phyloP scores from a whole-genome alignment of 2,888 invertebrate genomes.

The Cerastis leucographa region DNA sequence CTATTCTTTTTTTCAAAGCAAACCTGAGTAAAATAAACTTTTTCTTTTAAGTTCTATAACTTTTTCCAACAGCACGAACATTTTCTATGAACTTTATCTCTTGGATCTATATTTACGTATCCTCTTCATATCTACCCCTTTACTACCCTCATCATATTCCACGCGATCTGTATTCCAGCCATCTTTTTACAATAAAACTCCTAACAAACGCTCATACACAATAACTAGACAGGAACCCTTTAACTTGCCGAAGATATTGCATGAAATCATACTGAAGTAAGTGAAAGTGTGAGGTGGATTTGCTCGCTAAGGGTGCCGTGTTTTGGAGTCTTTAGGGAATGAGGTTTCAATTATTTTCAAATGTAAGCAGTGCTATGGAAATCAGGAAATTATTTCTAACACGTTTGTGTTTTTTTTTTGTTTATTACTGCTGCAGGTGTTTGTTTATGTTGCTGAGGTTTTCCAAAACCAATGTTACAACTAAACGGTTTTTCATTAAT shows the following conservation, averaged over 20 bases:
- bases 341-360: conserved; percentile 1
- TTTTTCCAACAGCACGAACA: neutral
- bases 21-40: neutral
- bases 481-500: neutral
- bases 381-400: neutral
- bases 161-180: conserved; percentile 40
- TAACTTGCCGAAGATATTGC: conserved; percentile 51
- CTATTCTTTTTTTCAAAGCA: neutral
- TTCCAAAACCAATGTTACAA: neutral
- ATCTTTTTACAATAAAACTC: conserved; percentile 39
- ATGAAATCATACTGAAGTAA: conserved; percentile 39
- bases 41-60: neutral
- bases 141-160: conserved; percentile 41
- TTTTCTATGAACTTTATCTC: conserved; percentile 15
- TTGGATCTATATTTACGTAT: neutral
- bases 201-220: conserved; percentile 43
- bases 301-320: conserved; percentile 3
- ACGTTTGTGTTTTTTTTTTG: neutral
- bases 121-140: conserved; percentile 4
- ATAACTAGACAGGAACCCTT: conserved; percentile 40
- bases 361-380: neutral
- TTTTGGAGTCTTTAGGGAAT: neutral
- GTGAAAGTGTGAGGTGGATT: neutral
- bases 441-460: neutral
- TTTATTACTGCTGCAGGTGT: neutral